Base-by-base conservation (phyloP, 2,797 vertebrate species). In the Aphelocoma californica region DNA sequence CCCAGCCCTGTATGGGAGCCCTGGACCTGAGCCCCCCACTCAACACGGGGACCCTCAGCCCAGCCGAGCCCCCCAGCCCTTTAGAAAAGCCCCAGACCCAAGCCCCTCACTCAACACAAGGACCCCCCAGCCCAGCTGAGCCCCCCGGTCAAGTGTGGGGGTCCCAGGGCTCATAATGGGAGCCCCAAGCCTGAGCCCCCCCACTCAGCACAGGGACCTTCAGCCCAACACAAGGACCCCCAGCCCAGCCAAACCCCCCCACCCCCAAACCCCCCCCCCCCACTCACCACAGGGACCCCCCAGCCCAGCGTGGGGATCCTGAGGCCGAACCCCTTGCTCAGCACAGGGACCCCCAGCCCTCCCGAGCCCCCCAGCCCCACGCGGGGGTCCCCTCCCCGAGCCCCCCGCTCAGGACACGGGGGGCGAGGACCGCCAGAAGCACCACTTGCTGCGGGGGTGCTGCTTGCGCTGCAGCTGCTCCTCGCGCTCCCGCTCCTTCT, bases 391-490 rank as follows among this genome's bases (percentile, higher is more conserved):
- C 29, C 2, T 19, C 32, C 24, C 36, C 32, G 4, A 15, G 10
- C 19, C 38, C 36, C n/a, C 21, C 8, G 25, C 42, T 81, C 69
- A 88, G 86, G 96, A 88, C 89, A 95, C 38, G 40, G 87, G 88
- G 45, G 95, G 98, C 3, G 97, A 97, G 81, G 98, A 98, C 74
- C 97, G 98, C 99, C 99, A 99, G 97, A 99, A 99, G 96, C 98
- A 99, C 99, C 99, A 99, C 94, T 98, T 98, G 56, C 98, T 97
- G 97, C 98, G 99, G 75, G 97, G 98, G 97, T 98, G 98, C 92
- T 98, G 99, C 96, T 99, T 99, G 93, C 98, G 98, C 81, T 99
- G 90, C 88, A 98, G 98, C 97, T 99, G 98, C 95, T 99, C 98
- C 97, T 99, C 98, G 0, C 97, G 98, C 83, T 98, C 98, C 0